Evolutionary conservation across 2,797 vertebrate genomes (phyloP), one percentile per base, ranked within the genome.

Genomic region (Smutsia temminckii): DNA sequence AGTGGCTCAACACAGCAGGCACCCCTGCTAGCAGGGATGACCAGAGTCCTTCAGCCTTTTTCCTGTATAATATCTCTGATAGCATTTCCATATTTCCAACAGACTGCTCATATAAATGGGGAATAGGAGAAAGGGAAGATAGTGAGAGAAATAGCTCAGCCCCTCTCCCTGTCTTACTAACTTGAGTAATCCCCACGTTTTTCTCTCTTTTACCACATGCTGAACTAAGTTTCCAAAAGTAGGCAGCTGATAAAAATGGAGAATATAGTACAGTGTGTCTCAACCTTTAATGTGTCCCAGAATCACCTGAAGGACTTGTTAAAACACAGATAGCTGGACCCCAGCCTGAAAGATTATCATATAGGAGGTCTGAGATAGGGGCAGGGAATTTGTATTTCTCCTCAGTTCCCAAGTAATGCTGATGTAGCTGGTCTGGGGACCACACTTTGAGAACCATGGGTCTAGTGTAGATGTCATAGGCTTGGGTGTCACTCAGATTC

Each of bases 401-500:
- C 8, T 23, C 18, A 20, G 8, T 78, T 92, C 7, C 9, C 29
- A 66, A 16, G 21, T 51, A 29, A 46, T 29, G 25, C 9, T 16
- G 51, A 29, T 4, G 21, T 8, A 53, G 11, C 51, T 63, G 6
- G 6, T 63, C 29, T 34, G 12, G 78, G 14, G 32, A 42, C 7
- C 4, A 71, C 17, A 61, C 32, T 86, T 18, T 34, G n/a, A 49
- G 23, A 68, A 27, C 27, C 42, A 25, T 9, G 9, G 11, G 4
- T 14, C 1, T 16, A 8, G 2, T 61, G 6, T 16, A 64, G 40
- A 9, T 14, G 20, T 14, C 29, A 51, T 14, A n/a, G 23, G 0
- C 27, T 46, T 66, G 27, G 17, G 25, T 9, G 42, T 64, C 25
- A 32, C 37, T 87, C 49, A 66, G n/a, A 27, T 16, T 42, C 3